Conservation (phyloP, 2,797 vertebrate species). For the Sebastes kiyomatsui region DNA sequence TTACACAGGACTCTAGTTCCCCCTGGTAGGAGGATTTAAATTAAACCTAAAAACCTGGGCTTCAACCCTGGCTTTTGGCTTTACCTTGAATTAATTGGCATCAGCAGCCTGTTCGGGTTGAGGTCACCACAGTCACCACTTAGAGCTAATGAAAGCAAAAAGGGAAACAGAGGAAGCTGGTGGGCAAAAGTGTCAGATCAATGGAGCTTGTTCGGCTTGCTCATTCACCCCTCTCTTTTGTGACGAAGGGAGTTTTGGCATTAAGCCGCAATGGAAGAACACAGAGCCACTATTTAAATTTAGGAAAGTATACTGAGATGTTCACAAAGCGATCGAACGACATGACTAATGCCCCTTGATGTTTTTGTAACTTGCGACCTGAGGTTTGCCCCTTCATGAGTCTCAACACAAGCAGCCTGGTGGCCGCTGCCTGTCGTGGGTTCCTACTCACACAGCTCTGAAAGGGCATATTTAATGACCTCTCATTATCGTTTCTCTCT, state of each 20-base stretch:
- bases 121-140: slow-evolving; percentile 7
- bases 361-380: neutral
- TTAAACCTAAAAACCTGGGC: neutral
- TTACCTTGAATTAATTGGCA: neutral
- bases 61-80: neutral
- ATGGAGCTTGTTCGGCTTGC: neutral
- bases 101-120: neutral
- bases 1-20: neutral
- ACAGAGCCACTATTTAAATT: neutral
- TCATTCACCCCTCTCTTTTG: neutral
- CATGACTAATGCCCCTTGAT: neutral
- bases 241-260: neutral
- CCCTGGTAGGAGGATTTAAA: neutral
- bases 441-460: slow-evolving; percentile 47
- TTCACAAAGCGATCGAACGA: neutral
- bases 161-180: slow-evolving; percentile 5
- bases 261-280: neutral
- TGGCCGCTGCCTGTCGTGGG: slow-evolving; percentile 22
- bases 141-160: slow-evolving; percentile 9
- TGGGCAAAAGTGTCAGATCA: slow-evolving; percentile 13
- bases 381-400: slow-evolving; percentile 2
- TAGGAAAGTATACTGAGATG: neutral
- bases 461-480: slow-evolving; percentile 78
- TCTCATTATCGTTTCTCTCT: slow-evolving; percentile 71
- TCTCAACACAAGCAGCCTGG: slow-evolving; percentile 17